Evolutionary conservation across 1,140 invertebrate species (phyloP), one percentile per base, ranked within the genome.

Genomic region (Calycopis cecrops): DNA sequence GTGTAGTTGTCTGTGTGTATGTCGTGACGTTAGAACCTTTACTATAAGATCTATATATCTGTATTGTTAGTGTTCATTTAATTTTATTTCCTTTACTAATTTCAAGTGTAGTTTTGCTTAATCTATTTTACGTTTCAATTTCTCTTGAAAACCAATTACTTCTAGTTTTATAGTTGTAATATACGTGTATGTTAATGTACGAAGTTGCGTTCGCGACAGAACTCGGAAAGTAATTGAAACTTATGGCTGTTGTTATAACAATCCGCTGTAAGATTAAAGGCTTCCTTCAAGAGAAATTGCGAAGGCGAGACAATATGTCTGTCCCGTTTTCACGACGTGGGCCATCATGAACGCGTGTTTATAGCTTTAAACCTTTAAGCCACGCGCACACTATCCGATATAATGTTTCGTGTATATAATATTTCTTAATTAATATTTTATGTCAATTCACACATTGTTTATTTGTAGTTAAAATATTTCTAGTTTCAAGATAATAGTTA

Each of bases 1-100:
- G 35, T 58, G 47, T 59, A 42, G 48, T 50, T 48, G 18, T 54
- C 35, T 49, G 33, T 48, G 35, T 57, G 21, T 35, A 28, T 52
- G 9, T 48, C 54, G 49, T 61, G 59, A 40, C n/a, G 6, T 48
- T 40, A 14, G n/a, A 40, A 12, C 6, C 38, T 14, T 40, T 44
- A 17, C 17, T 16, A 16, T 37, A 18, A 11, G 34, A 35, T 38
- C 37, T 35, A 14, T 9, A 34, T 21, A 44, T 8, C 21, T 10
- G 10, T 18, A 21, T 49, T 49, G 12, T n/a, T 40, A 40, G 14
- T 44, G 11, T 9, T 33, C 7, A 11, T 35, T 28, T 21, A 14
- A 28, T 35, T 35, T 28, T 21, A 14, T 10, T 35, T 28, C 18
- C 28, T 49, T 49, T 14, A 34, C 17, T 16, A 44, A 48, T 28